Conservation (phyloP, 2,888 invertebrate species). For the Dimorphilus gyrociliatus region DNA sequence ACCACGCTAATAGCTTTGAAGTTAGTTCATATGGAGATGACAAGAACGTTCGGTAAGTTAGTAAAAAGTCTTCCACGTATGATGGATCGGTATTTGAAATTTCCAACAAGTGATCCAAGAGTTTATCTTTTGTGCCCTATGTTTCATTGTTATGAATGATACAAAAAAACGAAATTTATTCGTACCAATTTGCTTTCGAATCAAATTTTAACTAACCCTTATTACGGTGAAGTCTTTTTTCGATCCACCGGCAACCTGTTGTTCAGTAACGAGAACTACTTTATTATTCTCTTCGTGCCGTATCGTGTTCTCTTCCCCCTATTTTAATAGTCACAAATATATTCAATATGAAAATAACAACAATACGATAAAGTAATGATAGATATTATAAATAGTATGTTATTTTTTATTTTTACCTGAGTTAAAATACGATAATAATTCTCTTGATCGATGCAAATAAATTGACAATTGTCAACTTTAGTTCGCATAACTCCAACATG, state of each 20-base stretch:
- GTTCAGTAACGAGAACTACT: conserved; percentile 71
- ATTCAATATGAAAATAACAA: too few species aligned
- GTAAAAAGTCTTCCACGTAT: conserved; percentile 85
- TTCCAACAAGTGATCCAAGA: too few species aligned
- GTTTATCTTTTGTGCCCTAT: too few species aligned
- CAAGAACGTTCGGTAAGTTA: conserved; percentile 85
- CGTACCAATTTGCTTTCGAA: too few species aligned
- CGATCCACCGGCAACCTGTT: conserved; percentile 52
- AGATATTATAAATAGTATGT: too few species aligned
- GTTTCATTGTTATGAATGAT: not conserved
- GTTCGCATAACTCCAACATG: conserved; percentile 87
- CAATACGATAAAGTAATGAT: too few species aligned
- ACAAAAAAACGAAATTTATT: too few species aligned
- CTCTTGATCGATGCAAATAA: conserved; percentile 86
- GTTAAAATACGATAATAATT: conserved; percentile 70
- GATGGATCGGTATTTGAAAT: too few species aligned
- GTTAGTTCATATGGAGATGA: conserved; percentile 66
- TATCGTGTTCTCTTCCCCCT: conserved; percentile 80
- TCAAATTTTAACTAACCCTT: too few species aligned
- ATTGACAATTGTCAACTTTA: conserved; percentile 84
- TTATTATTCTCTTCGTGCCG: conserved; percentile 64
- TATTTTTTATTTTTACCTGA: too few species aligned
- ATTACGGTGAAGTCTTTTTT: too few species aligned
- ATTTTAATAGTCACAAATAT: too few species aligned
- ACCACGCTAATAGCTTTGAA: conserved; percentile 37